Evolutionary conservation across 2,797 vertebrate genomes (phyloP).

Genomic region (Sciurus vulgaris): DNA sequence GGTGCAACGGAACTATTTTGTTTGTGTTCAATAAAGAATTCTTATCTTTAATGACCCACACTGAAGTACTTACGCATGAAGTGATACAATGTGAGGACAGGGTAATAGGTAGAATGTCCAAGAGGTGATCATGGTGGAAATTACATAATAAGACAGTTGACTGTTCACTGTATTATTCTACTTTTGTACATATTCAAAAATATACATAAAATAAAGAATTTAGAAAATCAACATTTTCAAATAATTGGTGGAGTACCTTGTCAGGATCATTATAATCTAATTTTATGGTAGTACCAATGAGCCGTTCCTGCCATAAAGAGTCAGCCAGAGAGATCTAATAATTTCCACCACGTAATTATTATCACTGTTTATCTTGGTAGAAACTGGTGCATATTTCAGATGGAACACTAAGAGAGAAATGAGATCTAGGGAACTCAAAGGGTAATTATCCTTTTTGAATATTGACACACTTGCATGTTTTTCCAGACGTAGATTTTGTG

Average conservation of each 20-base stretch:
- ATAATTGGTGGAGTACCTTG: constrained; percentile 33
- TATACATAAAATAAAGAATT: neutral
- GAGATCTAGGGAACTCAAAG: constrained; percentile 63
- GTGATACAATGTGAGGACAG: neutral
- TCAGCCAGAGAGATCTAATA: neutral
- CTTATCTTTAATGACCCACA: neutral
- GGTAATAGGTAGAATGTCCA: neutral
- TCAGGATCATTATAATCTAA: constrained; percentile 49
- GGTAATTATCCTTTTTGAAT: constrained; percentile 75
- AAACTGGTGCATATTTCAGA: constrained; percentile 53
- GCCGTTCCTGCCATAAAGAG: neutral
- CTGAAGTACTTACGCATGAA: neutral
- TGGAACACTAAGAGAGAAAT: constrained; percentile 69
- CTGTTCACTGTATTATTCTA: neutral
- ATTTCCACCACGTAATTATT: constrained; percentile 35
- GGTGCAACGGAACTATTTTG: neutral
- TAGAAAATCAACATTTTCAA: constrained; percentile 39
- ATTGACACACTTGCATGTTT: constrained; percentile 74
- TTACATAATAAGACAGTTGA: neutral
- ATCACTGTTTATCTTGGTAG: constrained; percentile 37
- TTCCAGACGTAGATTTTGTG: constrained; percentile 83
- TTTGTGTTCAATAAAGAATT: neutral
- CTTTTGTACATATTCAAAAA: constrained; percentile 11
- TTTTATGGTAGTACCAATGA: constrained; percentile 49
- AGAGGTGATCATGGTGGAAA: neutral